Evolutionary conservation across 2,797 vertebrate genomes (phyloP).

Genomic region (Protonibea diacanthus): DNA sequence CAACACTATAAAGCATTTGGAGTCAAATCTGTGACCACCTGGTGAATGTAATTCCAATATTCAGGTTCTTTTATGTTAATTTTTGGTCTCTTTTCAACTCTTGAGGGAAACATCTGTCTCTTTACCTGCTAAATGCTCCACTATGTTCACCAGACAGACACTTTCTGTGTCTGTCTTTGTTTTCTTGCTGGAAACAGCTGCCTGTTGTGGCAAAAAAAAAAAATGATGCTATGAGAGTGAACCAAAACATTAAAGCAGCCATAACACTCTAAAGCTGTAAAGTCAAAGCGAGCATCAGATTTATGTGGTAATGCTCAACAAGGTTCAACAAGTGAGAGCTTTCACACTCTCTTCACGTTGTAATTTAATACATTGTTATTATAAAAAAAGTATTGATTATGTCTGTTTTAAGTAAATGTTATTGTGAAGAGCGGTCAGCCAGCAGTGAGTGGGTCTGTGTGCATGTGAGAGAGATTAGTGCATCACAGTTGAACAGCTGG

Average conservation of each 20-base stretch:
- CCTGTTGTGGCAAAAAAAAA: too few relatives aligned
- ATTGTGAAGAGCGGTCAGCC: slow-evolving; percentile 8
- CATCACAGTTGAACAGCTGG: slow-evolving; percentile 56
- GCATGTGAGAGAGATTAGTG: slow-evolving; percentile 64
- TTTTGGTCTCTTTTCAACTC: background rate
- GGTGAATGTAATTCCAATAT: too few relatives aligned
- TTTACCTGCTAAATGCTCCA: background rate
- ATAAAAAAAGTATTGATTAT: background rate
- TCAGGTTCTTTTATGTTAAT: background rate
- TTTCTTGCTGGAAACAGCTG: background rate
- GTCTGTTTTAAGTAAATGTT: slow-evolving; percentile 12
- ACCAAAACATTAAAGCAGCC: background rate
- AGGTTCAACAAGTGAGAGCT: background rate
- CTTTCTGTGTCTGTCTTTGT: too few relatives aligned
- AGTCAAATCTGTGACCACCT: too few relatives aligned
- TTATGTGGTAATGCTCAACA: too few relatives aligned
- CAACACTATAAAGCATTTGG: background rate
- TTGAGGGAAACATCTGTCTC: background rate
- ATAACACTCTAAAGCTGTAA: background rate
- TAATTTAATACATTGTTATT: background rate
- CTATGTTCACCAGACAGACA: background rate
- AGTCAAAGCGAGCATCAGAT: background rate
- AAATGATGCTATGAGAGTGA: background rate
- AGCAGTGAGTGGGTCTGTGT: slow-evolving; percentile 4
- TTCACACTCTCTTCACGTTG: too few relatives aligned